Percentiles rank a stretch among this genome's conserved stretches.
Conservation (phyloP, 1,140 invertebrate species). For the Diachasmimorpha longicaudata region DNA sequence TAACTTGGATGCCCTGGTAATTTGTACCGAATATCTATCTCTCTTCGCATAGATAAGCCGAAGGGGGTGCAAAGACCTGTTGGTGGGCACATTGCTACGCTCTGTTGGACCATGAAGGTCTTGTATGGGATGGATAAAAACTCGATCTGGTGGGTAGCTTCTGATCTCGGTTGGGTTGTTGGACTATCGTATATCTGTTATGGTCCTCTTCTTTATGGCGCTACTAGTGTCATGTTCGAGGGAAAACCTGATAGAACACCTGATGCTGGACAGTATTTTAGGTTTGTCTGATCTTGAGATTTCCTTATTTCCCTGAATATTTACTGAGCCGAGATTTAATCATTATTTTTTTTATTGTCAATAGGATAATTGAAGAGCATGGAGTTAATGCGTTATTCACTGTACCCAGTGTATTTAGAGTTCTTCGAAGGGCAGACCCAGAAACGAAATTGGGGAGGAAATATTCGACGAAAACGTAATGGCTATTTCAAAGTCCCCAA, state of each 20-base stretch:
- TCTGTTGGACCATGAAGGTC: constrained; percentile 84
- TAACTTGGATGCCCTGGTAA: too few species aligned
- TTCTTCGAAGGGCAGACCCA: constrained; percentile 80
- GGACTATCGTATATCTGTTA: constrained; percentile 95
- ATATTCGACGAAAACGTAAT: constrained; percentile 74
- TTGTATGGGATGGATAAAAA: constrained; percentile 83
- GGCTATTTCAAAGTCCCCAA: background rate
- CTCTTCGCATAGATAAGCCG: constrained; percentile 73
- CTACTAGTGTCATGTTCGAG: constrained; percentile 90
- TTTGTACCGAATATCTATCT: too few species aligned
- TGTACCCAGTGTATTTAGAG: constrained; percentile 88
- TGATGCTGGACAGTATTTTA: constrained; percentile 88
- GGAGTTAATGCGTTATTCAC: constrained; percentile 85
- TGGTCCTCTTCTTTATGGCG: constrained; percentile 80
- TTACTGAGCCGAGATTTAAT: too few species aligned
- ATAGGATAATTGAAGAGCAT: constrained; percentile 87
- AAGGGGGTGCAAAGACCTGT: constrained; percentile 85
- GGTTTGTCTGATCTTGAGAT: constrained; percentile 57
- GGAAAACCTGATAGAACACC: constrained; percentile 94
- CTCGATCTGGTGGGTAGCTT: constrained; percentile 91
- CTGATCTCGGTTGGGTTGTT: constrained; percentile 92
- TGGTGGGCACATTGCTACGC: constrained; percentile 84
- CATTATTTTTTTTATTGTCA: constrained; percentile 14
- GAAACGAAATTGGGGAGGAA: constrained; percentile 70
- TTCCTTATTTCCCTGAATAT: background rate